Base-by-base conservation (phyloP, 2,888 invertebrate genomes). In the Parnassius smintheus region DNA sequence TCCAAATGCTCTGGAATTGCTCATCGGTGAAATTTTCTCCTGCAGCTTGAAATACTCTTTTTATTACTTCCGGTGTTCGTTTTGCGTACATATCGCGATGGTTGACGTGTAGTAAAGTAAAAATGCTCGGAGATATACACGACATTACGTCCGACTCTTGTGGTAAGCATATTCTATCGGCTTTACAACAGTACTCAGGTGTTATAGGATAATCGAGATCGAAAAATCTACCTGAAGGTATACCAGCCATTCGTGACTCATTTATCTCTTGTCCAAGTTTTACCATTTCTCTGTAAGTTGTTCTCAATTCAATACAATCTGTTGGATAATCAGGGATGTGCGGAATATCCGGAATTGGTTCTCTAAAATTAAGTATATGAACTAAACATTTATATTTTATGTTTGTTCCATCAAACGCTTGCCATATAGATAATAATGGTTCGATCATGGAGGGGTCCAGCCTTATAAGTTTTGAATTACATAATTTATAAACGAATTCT, bases 361-460 rank as follows among this genome's bases (percentile, higher is more conserved):
- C 78, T 70, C 82, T 87, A 57, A 85, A 87, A 72, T 93, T 89
- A 13, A 93, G 75, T 4, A 93, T 74, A 56, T 85, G 83, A 7
- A 92, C 81, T 71, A 93, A 93, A 42, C 76, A 88, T 73, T 84
- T 82, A 60, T 93, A 93, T 70, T 92, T 75, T 58, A 93, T 88
- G 59, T 77, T 76, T 12, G 81, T 75, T 9, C 91, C 88, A 56
- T 88, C 80, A 63, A 92, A 89, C 12, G 92, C 91, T 22, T 86
- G 73, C 80, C 92, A 85, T 70, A 91, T 76, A 10, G 75, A 75
- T 44, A 93, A 74, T 11, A 94, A 74, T 1, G 90, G 88, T 71
- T 93, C 92, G n/a, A 93, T 82, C 22, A 91, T 75, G 35, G 72
- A 64, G n/a, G 86, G 82, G 65, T 92, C 85, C 72, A 93, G 91